Conservation (phyloP, 2,888 invertebrate species). For the Agrochola lychnidis region DNA sequence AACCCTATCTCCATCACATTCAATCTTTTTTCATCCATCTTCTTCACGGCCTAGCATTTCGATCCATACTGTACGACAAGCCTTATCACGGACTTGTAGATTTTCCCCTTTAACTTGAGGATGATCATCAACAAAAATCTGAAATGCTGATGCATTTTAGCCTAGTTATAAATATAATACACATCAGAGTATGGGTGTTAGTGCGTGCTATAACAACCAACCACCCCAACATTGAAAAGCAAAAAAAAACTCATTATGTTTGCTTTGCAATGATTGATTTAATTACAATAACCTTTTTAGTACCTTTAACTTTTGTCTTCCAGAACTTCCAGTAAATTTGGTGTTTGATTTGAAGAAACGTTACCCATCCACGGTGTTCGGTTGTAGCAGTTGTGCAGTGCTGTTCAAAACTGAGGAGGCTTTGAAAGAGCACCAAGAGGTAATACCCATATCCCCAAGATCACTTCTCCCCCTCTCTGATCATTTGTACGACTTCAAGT, state of each 20-base stretch:
- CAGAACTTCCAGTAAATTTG: conserved; percentile 76
- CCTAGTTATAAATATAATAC: no score
- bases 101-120: no score
- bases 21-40: no score
- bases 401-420: conserved; percentile 76
- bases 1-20: no score
- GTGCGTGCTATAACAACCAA: not conserved
- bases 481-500: not conserved
- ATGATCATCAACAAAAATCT: no score
- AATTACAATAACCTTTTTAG: not conserved
- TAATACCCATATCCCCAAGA: not conserved
- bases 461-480: no score
- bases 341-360: conserved; percentile 68
- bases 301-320: conserved; percentile 43
- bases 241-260: not conserved
- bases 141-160: no score
- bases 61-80: no score
- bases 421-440: conserved; percentile 80
- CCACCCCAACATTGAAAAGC: not conserved
- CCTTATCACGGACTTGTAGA: no score
- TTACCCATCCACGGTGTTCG: conserved; percentile 73
- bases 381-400: conserved; percentile 81
- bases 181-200: no score
- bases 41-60: no score
- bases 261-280: not conserved